phyloP scores from a whole-genome alignment of 2,888 invertebrate genomes.

The Drosophila leonis region DNA sequence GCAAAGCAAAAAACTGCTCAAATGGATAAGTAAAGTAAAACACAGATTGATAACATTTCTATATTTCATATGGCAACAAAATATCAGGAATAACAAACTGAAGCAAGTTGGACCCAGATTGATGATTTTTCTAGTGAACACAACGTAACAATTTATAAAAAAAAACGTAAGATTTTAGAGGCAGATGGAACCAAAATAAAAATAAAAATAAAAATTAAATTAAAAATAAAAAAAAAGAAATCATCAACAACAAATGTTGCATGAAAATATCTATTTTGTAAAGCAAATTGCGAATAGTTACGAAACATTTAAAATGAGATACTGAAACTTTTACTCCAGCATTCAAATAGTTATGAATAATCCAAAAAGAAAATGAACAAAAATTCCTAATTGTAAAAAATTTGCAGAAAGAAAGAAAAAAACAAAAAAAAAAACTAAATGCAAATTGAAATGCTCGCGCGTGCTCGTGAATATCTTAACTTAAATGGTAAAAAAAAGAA shows the following conservation, averaged over 20 bases:
- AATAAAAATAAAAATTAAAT: constrained; percentile 13
- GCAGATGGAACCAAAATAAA: constrained; percentile 59
- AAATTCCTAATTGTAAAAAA: constrained; percentile 62
- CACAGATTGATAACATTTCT: constrained; percentile 39
- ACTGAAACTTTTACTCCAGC: constrained; percentile 72
- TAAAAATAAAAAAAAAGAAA: constrained; percentile 39
- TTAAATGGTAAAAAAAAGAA: constrained; percentile 41
- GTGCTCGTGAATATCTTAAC: constrained; percentile 78
- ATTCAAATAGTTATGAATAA: constrained; percentile 65
- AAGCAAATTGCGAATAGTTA: constrained; percentile 61
- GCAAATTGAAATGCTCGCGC: constrained; percentile 73
- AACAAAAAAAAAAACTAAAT: constrained; percentile 37
- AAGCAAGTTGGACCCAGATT: constrained; percentile 79
- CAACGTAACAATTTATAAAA: constrained; percentile 66
- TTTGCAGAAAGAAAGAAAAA: constrained; percentile 28
- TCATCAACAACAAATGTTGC: constrained; percentile 43
- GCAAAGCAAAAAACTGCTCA: constrained; percentile 39
- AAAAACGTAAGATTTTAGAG: constrained; percentile 70
- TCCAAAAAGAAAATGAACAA: constrained; percentile 38
- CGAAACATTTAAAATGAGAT: constrained; percentile 49
- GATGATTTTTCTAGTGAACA: constrained; percentile 63
- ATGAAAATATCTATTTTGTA: constrained; percentile 74
- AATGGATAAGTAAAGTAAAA: constrained; percentile 22
- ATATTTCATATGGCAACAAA: constrained; percentile 66
- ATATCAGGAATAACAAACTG: constrained; percentile 75